Evolutionary conservation across 2,888 invertebrate genomes (phyloP).

Genomic region (Himalopsyche japonica): DNA sequence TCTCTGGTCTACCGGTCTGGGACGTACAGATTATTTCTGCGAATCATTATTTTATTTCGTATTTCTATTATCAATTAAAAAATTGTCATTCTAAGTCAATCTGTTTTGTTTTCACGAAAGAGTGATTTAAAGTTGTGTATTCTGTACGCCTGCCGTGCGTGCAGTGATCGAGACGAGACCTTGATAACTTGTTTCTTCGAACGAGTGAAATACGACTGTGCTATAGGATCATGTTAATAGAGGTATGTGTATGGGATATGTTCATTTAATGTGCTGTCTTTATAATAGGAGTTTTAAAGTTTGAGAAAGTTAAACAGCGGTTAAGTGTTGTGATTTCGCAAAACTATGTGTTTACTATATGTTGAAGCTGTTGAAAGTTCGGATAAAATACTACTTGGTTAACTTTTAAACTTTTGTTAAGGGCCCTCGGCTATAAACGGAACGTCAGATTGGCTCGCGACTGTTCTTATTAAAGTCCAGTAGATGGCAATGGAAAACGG

Average conservation of each 20-base stretch:
- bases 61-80: slow-evolving; percentile 1
- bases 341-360: slow-evolving; percentile 8
- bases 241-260: slow-evolving; percentile 58
- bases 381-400: slow-evolving; percentile 16
- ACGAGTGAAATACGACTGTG: slow-evolving; percentile 58
- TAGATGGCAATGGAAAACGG: slow-evolving; percentile 38
- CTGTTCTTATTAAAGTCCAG: slow-evolving; percentile 25
- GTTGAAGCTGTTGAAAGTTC: slow-evolving; percentile 6
- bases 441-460: slow-evolving; percentile 29
- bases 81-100: slow-evolving; percentile 11
- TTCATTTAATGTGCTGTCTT: slow-evolving; percentile 25
- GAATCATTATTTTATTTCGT: slow-evolving; percentile 17
- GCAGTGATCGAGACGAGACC: slow-evolving; percentile 56
- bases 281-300: slow-evolving; percentile 5
- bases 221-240: slow-evolving; percentile 59
- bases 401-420: slow-evolving; percentile 37
- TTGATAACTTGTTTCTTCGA: slow-evolving; percentile 62
- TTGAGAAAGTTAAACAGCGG: not conserved
- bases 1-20: slow-evolving; percentile 24
- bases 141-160: slow-evolving; percentile 32
- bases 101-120: not conserved
- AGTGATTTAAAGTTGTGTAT: slow-evolving; percentile 21
- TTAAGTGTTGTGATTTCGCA: slow-evolving; percentile 13
- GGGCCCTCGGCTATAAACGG: slow-evolving; percentile 35
- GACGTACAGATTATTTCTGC: slow-evolving; percentile 25